phyloP scores from a whole-genome alignment of 1,140 invertebrate species.

The Asbolus verrucosus region DNA sequence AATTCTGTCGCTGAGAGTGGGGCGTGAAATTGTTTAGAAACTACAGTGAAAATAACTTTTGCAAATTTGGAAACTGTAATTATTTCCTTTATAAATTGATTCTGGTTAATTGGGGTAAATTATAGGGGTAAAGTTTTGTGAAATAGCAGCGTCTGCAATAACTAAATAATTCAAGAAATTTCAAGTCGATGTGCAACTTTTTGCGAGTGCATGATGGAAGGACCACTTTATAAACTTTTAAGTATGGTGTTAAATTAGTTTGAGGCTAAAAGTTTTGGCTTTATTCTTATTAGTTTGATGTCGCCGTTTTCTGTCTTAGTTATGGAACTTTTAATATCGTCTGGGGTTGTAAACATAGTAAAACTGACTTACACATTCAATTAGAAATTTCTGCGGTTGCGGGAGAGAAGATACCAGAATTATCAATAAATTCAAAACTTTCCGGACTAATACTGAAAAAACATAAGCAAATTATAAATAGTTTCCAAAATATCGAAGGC shows the following conservation, averaged over 20 bases:
- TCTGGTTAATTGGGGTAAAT: slow-evolving; percentile 12
- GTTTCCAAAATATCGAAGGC: too few relatives aligned
- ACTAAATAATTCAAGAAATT: slow-evolving; percentile 37
- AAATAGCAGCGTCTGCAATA: slow-evolving; percentile 6
- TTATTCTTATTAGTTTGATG: slow-evolving; percentile 39
- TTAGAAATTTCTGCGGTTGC: slow-evolving; percentile 12
- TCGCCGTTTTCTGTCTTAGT: slow-evolving; percentile 22
- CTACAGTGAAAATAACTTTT: slow-evolving; percentile 20
- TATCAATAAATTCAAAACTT: background rate
- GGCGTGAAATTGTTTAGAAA: slow-evolving; percentile 9
- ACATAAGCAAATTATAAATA: too few relatives aligned
- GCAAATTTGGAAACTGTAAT: slow-evolving; percentile 16
- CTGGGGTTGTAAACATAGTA: slow-evolving; percentile 23
- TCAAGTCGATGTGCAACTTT: background rate
- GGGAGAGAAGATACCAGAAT: background rate
- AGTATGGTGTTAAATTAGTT: slow-evolving; percentile 36
- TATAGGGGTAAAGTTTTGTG: background rate
- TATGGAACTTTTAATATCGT: slow-evolving; percentile 30
- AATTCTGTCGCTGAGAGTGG: too few relatives aligned
- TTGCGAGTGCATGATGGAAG: slow-evolving; percentile 25
- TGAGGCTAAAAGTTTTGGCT: slow-evolving; percentile 24
- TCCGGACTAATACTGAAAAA: too few relatives aligned
- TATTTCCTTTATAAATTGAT: slow-evolving; percentile 9
- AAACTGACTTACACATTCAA: slow-evolving; percentile 33
- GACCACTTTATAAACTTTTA: slow-evolving; percentile 30